Evolutionary conservation across 2,113 vertebrate species (phyloP).

Genomic region (Asarcornis scutulata): DNA sequence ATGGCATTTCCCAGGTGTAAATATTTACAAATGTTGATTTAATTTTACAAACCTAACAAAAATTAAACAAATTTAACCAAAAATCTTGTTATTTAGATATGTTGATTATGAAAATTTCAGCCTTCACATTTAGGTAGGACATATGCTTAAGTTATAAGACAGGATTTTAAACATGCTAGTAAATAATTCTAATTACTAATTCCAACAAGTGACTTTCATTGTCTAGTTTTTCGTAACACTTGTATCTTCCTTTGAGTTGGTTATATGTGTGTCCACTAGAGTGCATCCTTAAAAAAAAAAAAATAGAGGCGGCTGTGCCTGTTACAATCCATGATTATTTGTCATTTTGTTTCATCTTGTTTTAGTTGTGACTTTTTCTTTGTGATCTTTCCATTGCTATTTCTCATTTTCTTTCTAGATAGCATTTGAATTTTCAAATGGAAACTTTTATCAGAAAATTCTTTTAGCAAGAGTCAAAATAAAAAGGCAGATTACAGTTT

Average conservation of each 20-base stretch:
- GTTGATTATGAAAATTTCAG: background rate
- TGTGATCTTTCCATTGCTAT: background rate
- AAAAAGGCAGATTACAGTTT: background rate
- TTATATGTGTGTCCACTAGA: slow-evolving; percentile 49
- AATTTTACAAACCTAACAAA: too few relatives aligned
- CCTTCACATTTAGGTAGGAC: background rate
- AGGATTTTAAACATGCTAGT: background rate
- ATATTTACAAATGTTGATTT: background rate
- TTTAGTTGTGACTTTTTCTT: background rate
- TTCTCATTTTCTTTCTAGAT: background rate
- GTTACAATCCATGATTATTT: background rate
- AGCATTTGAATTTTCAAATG: background rate
- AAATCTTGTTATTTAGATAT: background rate
- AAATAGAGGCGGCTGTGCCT: background rate
- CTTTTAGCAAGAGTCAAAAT: background rate
- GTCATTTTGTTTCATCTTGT: background rate
- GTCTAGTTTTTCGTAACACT: background rate
- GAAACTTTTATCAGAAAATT: background rate
- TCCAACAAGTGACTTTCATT: background rate
- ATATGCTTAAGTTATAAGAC: background rate
- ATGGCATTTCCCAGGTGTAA: background rate
- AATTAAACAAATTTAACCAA: too few relatives aligned
- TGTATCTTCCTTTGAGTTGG: background rate
- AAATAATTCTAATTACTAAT: background rate
- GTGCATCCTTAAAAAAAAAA: slow-evolving; percentile 38